Conservation (phyloP, 2,113 vertebrate genomes). For the Dasyornis broadbenti region DNA sequence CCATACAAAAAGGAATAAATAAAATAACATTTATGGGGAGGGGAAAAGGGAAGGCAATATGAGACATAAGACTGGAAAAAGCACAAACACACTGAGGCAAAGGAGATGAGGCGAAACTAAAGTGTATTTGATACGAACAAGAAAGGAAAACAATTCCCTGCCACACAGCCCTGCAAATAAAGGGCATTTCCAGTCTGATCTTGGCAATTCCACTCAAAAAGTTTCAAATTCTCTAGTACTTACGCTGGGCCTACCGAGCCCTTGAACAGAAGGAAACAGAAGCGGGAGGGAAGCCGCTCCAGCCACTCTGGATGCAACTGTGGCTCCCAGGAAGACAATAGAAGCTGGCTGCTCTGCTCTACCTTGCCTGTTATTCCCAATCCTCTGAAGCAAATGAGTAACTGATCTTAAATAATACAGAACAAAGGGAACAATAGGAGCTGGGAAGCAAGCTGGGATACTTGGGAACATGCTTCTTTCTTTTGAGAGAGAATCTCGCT, state of each 20-base stretch:
- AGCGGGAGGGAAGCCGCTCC: not conserved
- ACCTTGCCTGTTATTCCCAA: not conserved
- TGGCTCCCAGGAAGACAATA: not conserved
- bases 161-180: not conserved
- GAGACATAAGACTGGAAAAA: not conserved
- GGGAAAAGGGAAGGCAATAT: not conserved
- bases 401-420: conserved; percentile 41
- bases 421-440: conserved; percentile 55
- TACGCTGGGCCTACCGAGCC: not conserved
- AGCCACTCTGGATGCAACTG: not conserved
- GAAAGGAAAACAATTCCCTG: not conserved
- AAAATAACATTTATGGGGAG: not conserved
- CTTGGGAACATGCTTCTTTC: not conserved
- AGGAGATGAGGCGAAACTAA: not conserved
- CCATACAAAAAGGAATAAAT: not conserved
- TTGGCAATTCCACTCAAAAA: not conserved
- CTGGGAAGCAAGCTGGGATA: conserved; percentile 5
- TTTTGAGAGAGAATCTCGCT: not conserved
- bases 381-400: conserved; percentile 25
- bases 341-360: not conserved
- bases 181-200: not conserved
- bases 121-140: rapidly evolving
- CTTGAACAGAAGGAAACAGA: not conserved
- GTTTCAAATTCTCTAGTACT: not conserved
- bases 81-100: not conserved